phyloP scores from a whole-genome alignment of 2,888 invertebrate species.

The Mythimna albipuncta region DNA sequence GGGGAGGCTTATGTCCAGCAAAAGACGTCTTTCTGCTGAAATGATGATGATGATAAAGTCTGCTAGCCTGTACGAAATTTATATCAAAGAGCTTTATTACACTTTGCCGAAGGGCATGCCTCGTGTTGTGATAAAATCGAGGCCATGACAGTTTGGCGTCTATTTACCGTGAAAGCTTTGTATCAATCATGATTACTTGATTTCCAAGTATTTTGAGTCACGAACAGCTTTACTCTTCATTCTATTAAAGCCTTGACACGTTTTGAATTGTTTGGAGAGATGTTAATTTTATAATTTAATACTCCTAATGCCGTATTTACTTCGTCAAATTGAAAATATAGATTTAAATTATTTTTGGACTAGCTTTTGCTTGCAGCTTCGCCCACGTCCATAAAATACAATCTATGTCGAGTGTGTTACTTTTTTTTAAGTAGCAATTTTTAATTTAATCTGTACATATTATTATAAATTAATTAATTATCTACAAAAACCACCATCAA shows the following conservation, averaged over 20 bases:
- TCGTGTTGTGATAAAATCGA: slow-evolving; percentile 5
- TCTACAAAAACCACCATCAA: too few species aligned
- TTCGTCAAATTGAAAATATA: not conserved
- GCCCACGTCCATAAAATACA: too few species aligned
- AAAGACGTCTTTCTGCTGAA: too few species aligned
- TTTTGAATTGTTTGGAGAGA: not conserved
- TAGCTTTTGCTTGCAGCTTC: too few species aligned
- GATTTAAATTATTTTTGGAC: too few species aligned
- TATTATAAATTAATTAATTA: too few species aligned
- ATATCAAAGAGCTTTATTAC: not conserved
- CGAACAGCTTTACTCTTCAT: slow-evolving; percentile 11
- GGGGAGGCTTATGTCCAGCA: too few species aligned
- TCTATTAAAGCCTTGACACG: not conserved
- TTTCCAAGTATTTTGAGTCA: slow-evolving; percentile 24
- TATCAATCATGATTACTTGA: slow-evolving; percentile 50
- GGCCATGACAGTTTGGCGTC: slow-evolving; percentile 22
- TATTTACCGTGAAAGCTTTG: slow-evolving; percentile 42
- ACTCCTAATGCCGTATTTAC: not conserved
- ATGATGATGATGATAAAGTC: too few species aligned
- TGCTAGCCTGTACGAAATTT: too few species aligned
- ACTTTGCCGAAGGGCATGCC: not conserved
- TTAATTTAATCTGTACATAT: too few species aligned
- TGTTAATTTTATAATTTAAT: not conserved
- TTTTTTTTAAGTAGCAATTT: too few species aligned
- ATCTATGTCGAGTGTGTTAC: too few species aligned